These are phyloP conservation scores for Agapostemon virescens DNA, from an alignment of 2,888 invertebrate genomes.

Conservation along the genomic window DNA sequence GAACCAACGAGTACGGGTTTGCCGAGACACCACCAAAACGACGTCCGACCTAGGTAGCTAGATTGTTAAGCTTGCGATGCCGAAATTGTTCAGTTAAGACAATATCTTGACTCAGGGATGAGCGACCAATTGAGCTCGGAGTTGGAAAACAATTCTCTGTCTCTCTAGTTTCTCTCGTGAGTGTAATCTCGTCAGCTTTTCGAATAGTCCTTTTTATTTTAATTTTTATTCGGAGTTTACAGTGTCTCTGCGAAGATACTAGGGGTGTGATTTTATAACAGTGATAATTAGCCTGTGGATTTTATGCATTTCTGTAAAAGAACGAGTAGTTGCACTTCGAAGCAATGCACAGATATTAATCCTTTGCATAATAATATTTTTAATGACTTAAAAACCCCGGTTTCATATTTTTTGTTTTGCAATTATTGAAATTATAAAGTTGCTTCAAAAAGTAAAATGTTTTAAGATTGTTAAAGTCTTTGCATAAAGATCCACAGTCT, in stretches of 20 bases:
- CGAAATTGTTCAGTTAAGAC: conserved; percentile 45
- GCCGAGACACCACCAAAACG: conserved; percentile 40
- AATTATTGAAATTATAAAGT: no score
- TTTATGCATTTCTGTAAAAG: background rate
- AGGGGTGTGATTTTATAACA: background rate
- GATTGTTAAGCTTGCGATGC: conserved; percentile 40
- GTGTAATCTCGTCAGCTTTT: background rate
- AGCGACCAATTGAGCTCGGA: conserved; percentile 7
- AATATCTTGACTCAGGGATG: conserved; percentile 45
- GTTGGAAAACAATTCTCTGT: conserved; percentile 23
- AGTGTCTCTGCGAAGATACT: background rate
- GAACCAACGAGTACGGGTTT: conserved; percentile 30
- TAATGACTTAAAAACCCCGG: no score
- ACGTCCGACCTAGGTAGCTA: conserved; percentile 55
- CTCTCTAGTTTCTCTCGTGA: background rate
- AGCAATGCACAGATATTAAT: background rate
- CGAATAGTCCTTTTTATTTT: background rate
- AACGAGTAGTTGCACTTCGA: background rate
- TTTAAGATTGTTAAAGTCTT: no score
- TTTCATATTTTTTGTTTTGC: no score
- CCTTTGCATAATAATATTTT: no score
- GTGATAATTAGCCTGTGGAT: background rate
- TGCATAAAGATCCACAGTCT: no score
- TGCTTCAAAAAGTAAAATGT: no score
- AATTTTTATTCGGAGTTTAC: background rate